Evolutionary conservation across 2,888 invertebrate genomes (phyloP).

Genomic region (Phoenoteleia sp.): DNA sequence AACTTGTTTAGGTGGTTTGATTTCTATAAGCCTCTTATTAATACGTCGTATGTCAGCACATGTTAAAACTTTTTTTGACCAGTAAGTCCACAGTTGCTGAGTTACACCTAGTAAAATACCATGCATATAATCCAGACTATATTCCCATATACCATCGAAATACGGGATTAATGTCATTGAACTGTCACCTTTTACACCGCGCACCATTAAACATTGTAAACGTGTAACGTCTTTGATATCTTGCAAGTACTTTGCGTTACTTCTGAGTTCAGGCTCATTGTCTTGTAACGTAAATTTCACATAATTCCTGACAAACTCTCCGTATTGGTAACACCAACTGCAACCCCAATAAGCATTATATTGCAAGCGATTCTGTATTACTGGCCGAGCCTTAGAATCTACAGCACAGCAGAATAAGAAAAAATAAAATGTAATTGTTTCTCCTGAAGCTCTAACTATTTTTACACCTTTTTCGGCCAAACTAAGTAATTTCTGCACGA

Average conservation of each 20-base stretch:
- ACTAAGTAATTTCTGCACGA: not conserved
- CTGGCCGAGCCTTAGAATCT: no score
- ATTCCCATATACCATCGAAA: slow-evolving; percentile 66
- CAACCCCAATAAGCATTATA: slow-evolving; percentile 13
- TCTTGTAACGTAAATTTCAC: not conserved
- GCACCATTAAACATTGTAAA: not conserved
- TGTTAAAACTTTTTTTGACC: slow-evolving; percentile 1
- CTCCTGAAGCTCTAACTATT: not conserved
- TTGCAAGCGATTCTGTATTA: slow-evolving; percentile 8
- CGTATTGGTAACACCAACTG: slow-evolving; percentile 13
- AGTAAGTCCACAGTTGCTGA: slow-evolving; percentile 41
- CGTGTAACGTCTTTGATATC: slow-evolving; percentile 1
- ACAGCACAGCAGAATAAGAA: slow-evolving; percentile 22
- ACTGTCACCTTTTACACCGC: slow-evolving; percentile 8
- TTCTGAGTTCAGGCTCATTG: not conserved
- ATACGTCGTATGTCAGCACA: not conserved
- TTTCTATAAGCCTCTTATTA: slow-evolving; percentile 6
- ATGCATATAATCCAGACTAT: no score
- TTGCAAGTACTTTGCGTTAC: not conserved
- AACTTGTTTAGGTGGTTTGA: slow-evolving; percentile 16
- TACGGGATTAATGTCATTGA: not conserved
- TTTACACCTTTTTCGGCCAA: slow-evolving; percentile 8
- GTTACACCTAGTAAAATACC: slow-evolving; percentile 48
- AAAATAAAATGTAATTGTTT: slow-evolving; percentile 7
- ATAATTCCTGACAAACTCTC: not conserved